Evolutionary conservation across 2,797 vertebrate genomes (phyloP).

Genomic region (Chelonia mydas): DNA sequence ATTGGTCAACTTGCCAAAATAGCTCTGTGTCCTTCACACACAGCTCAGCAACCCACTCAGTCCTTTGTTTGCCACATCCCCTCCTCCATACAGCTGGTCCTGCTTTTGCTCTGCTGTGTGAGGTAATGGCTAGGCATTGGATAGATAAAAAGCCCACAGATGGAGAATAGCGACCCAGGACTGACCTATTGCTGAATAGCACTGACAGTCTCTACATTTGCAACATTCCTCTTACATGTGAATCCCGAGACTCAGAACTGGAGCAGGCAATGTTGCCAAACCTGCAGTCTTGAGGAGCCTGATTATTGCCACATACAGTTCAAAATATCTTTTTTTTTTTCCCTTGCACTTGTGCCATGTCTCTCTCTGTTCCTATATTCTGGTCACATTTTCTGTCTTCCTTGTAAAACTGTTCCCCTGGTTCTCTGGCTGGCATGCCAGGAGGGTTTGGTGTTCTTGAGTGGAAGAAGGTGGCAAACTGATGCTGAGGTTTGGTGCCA

Average conservation of each 20-base stretch:
- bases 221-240: background rate
- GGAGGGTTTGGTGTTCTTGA: background rate
- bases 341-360: fast-evolving
- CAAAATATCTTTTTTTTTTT: background rate
- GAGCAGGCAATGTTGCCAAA: fast-evolving
- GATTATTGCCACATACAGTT: background rate
- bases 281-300: background rate
- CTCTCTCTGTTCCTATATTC: background rate
- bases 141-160: background rate
- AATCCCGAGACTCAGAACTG: background rate
- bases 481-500: background rate
- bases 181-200: background rate
- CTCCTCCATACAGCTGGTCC: background rate
- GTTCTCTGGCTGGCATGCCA: background rate
- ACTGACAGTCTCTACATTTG: background rate
- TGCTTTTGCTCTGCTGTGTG: background rate
- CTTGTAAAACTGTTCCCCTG: background rate
- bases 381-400: background rate
- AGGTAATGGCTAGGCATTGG: background rate
- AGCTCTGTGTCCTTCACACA: background rate
- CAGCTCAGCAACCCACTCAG: too few relatives aligned
- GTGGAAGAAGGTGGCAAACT: background rate
- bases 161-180: background rate
- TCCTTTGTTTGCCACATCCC: background rate
- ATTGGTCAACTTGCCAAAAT: background rate